A percentile compares a stretch with the other conserved stretches of the same genome.
These are phyloP conservation scores for Argynnis bischoffii DNA, from an alignment of 2,888 invertebrate species.

Conservation along the genomic window DNA sequence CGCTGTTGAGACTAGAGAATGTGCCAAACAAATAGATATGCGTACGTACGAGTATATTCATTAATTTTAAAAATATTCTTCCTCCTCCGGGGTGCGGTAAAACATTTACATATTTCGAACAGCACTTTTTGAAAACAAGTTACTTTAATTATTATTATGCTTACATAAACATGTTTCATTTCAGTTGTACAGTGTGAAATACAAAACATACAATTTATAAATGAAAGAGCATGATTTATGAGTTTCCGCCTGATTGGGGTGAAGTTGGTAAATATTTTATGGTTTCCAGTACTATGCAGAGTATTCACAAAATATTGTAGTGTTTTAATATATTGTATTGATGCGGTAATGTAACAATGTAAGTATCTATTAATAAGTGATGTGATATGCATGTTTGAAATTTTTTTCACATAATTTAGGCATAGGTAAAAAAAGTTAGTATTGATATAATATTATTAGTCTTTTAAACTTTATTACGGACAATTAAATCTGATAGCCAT, in stretches of 20 bases:
- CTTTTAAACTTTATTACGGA: no score
- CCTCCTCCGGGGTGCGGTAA: no score
- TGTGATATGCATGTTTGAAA: no score
- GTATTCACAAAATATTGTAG: slow-evolving; percentile 8
- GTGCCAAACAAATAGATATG: no score
- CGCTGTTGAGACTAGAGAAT: no score
- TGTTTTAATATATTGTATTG: neutral
- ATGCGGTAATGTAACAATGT: neutral
- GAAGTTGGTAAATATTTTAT: slow-evolving; percentile 16
- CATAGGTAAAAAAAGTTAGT: no score
- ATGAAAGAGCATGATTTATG: slow-evolving; percentile 22
- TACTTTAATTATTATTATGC: slow-evolving; percentile 9
- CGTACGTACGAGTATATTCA: no score
- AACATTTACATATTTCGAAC: no score
- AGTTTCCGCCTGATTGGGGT: slow-evolving; percentile 18
- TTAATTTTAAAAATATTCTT: no score
- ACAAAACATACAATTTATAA: slow-evolving; percentile 16
- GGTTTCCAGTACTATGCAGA: slow-evolving; percentile 1
- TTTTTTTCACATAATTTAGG: no score
- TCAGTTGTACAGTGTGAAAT: slow-evolving; percentile 8
- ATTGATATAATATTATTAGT: no score
- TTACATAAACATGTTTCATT: slow-evolving; percentile 4
- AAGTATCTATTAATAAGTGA: neutral
- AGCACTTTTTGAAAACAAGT: neutral
- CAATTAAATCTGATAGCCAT: no score